phyloP scores from a whole-genome alignment of 2,797 vertebrate species.

The Otolemur crassicaudatus region DNA sequence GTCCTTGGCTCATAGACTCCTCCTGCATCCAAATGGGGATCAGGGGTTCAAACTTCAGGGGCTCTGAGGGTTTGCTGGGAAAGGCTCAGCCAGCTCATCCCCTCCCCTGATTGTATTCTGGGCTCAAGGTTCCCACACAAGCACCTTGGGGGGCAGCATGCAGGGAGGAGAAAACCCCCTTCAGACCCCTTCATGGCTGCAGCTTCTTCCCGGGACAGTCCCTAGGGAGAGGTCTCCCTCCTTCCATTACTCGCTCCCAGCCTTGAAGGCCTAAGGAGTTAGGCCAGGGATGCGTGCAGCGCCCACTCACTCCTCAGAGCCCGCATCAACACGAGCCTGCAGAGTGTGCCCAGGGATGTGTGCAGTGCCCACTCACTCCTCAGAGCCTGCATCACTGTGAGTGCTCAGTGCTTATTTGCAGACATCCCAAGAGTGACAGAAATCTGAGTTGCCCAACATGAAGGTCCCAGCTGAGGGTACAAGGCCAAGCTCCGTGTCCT shows the following conservation, averaged over 20 bases:
- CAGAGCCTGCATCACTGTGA: too few species aligned
- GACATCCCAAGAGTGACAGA: not conserved
- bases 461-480: not conserved
- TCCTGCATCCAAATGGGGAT: not conserved
- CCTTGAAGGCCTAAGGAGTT: not conserved
- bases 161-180: rapidly evolving
- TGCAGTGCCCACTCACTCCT: too few species aligned
- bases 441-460: not conserved
- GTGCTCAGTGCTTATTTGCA: not conserved
- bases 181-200: not conserved
- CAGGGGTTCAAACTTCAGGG: too few species aligned
- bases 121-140: not conserved
- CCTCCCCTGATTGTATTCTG: rapidly evolving
- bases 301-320: too few species aligned
- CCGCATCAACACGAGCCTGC: too few species aligned
- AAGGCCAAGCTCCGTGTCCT: not conserved
- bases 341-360: too few species aligned
- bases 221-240: not conserved
- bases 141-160: not conserved
- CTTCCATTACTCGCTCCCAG: not conserved
- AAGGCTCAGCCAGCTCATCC: too few species aligned
- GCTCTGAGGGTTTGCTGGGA: not conserved
- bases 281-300: too few species aligned
- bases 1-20: not conserved
- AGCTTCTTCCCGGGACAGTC: not conserved